A percentile compares a stretch with the other conserved stretches of the same genome.
phyloP scores from a whole-genome alignment of 53 echinoderm and acorn worm genomes.

The Patiria pectinifera region DNA sequence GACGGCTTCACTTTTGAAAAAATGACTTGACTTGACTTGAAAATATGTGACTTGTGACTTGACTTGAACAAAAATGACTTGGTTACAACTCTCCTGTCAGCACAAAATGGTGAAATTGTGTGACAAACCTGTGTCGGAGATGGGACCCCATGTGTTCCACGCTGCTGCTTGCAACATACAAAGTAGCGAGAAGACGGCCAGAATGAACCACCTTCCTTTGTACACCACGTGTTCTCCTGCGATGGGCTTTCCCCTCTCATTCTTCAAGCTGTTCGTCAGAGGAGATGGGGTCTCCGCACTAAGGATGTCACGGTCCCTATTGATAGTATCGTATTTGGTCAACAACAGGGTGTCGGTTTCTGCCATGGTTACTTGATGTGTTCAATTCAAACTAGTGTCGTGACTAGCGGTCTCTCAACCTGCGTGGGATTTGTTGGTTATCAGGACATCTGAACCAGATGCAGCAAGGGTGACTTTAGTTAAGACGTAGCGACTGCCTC shows the following conservation, averaged over 20 bases:
- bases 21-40: too few relatives aligned
- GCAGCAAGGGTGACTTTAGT: too few relatives aligned
- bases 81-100: too few relatives aligned
- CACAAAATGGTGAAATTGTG: neutral
- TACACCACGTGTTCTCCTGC: constrained; percentile 65
- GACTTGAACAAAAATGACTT: too few relatives aligned
- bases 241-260: neutral
- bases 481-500: too few relatives aligned
- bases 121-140: constrained; percentile 79
- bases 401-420: too few relatives aligned
- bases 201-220: constrained; percentile 83
- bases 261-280: neutral
- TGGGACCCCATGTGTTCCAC: constrained; percentile 99
- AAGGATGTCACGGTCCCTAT: neutral
- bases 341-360: constrained; percentile 19
- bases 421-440: too few relatives aligned
- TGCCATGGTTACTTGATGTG: neutral
- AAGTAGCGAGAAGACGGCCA: constrained; percentile 76
- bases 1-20: too few relatives aligned
- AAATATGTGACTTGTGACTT: too few relatives aligned
- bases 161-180: constrained; percentile 68
- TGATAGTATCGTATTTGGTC: neutral
- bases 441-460: too few relatives aligned
- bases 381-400: too few relatives aligned
- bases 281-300: neutral